These are phyloP conservation scores for Patella depressa DNA, from an alignment of 2,888 invertebrate species.

Conservation along the genomic window DNA sequence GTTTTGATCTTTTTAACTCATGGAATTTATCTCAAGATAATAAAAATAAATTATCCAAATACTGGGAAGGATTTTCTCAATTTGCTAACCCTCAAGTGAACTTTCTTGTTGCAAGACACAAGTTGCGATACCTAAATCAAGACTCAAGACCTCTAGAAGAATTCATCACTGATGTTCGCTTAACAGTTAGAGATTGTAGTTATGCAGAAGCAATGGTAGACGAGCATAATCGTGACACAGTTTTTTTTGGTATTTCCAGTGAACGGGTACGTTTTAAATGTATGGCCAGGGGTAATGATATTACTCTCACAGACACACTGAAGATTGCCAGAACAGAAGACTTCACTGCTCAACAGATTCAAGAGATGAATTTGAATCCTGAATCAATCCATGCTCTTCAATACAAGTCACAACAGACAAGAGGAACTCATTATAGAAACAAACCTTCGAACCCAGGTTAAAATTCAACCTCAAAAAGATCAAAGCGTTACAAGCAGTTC, in stretches of 20 bases:
- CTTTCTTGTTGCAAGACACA: background rate
- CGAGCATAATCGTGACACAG: background rate
- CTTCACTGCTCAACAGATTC: background rate
- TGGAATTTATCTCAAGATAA: too few species aligned
- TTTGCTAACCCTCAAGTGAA: background rate
- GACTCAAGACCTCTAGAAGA: background rate
- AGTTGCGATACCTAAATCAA: background rate
- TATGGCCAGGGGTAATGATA: slow-evolving; percentile 3
- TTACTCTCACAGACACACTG: background rate
- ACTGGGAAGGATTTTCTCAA: background rate
- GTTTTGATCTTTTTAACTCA: background rate
- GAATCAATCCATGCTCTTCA: background rate
- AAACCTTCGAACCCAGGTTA: background rate
- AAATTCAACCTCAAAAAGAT: too few species aligned
- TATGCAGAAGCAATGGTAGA: background rate
- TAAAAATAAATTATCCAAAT: too few species aligned
- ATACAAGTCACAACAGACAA: background rate
- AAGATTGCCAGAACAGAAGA: slow-evolving; percentile 1
- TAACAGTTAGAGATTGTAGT: too few species aligned
- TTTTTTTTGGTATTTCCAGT: background rate
- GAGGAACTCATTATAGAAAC: background rate
- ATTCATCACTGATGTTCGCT: background rate
- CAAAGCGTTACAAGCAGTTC: background rate
- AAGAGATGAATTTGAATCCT: background rate
- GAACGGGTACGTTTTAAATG: background rate